phyloP scores from a whole-genome alignment of 2,113 vertebrate species.

The Puma concolor region DNA sequence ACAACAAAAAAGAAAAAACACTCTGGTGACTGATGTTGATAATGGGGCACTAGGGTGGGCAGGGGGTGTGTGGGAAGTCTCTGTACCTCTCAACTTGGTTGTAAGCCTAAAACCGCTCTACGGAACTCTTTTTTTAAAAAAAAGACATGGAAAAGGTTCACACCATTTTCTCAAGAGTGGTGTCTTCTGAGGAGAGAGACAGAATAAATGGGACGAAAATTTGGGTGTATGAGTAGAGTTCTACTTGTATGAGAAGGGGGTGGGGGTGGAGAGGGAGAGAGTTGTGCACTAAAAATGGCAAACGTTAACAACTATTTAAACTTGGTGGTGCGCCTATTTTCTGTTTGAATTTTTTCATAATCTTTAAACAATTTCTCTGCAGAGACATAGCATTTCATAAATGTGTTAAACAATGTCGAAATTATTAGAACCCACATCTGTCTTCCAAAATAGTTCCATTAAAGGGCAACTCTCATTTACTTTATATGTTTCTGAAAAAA shows the following conservation, averaged over 20 bases:
- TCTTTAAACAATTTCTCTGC: slow-evolving; percentile 50
- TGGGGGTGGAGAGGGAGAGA: not conserved
- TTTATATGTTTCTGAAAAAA: slow-evolving; percentile 16
- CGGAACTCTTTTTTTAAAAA: not conserved
- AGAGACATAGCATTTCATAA: slow-evolving; percentile 31
- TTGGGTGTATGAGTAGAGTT: not conserved
- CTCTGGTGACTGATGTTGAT: not conserved
- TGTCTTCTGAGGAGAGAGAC: not conserved
- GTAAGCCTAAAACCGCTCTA: not conserved
- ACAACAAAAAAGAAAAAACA: not conserved
- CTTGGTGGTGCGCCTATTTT: not conserved
- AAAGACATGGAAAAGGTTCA: not conserved
- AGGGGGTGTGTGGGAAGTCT: not conserved
- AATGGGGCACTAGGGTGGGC: not conserved
- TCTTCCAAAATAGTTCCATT: slow-evolving; percentile 37
- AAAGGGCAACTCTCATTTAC: slow-evolving; percentile 4
- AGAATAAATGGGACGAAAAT: not conserved
- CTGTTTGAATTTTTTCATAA: slow-evolving; percentile 37
- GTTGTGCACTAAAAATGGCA: not conserved
- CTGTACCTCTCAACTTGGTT: not conserved
- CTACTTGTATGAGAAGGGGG: not conserved
- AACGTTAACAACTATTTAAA: slow-evolving; percentile 29
- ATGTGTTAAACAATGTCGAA: slow-evolving; percentile 56
- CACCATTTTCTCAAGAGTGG: not conserved
- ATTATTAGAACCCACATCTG: slow-evolving; percentile 11